Conservation (phyloP, 1,140 invertebrate species). For the Polypedilum vanderplanki region DNA sequence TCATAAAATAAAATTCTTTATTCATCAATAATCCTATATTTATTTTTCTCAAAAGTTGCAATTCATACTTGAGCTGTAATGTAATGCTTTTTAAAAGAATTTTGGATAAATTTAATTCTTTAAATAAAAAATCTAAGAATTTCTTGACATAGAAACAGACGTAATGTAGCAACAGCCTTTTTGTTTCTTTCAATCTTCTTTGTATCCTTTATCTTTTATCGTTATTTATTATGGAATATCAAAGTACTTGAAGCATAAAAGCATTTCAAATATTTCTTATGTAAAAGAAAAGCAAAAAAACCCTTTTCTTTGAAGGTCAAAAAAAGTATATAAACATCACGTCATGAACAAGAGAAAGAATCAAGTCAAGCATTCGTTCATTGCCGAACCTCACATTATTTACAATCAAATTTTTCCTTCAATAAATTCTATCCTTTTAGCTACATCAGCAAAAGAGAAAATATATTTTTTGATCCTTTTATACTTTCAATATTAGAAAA, state of each 20-base stretch:
- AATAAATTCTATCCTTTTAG: not conserved
- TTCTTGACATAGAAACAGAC: too few relatives aligned
- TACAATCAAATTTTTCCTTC: not conserved
- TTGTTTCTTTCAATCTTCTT: too few relatives aligned
- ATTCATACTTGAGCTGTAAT: too few relatives aligned
- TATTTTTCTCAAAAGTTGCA: too few relatives aligned
- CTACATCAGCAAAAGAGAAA: not conserved
- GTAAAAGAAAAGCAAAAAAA: not conserved
- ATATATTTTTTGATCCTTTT: too few relatives aligned
- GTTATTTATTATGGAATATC: not conserved
- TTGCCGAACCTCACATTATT: slow-evolving; percentile 5
- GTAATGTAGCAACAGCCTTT: too few relatives aligned
- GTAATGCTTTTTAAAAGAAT: too few relatives aligned
- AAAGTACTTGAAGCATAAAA: slow-evolving; percentile 1
- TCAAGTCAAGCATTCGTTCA: not conserved
- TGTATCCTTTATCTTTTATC: not conserved
- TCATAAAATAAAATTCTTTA: too few relatives aligned
- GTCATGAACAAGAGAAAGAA: not conserved
- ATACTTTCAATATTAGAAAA: too few relatives aligned
- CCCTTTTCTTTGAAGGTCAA: not conserved
- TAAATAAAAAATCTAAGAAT: too few relatives aligned
- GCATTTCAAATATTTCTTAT: not conserved
- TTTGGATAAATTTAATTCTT: too few relatives aligned
- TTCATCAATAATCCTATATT: too few relatives aligned
- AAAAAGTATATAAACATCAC: not conserved